Evolutionary conservation across 2,113 vertebrate genomes (phyloP), one percentile per base, ranked within the genome.

Genomic region (Triplophysa siluroides): DNA sequence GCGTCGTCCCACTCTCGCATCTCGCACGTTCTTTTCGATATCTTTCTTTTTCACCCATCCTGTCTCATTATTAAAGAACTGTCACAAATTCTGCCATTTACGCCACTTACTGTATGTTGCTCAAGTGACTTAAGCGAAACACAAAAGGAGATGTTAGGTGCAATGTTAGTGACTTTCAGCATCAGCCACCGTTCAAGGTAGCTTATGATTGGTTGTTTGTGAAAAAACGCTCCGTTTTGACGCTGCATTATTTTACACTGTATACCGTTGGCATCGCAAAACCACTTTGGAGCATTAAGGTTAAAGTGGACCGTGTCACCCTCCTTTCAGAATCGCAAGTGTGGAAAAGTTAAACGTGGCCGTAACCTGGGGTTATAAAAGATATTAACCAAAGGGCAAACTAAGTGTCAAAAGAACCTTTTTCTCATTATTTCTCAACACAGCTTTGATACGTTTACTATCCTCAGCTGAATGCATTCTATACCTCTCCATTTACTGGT

Each of bases 401-500:
- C 21, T 23, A 47, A 8, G 6, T 68, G 45, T 50, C 21, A 69
- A 50, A 26, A 69, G 10, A 52, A 9, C 54, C 54, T 21, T 58
- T 21, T 58, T 58, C 66, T 18, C 21, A 13, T 23, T 58, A n/a
- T 58, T 58, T 60, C 58, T 3, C n/a, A 60, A 41, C 16, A 70
- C 8, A 70, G 2, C 68, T 70, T 70, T 9, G 19, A 29, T 54
- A 26, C 66, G 58, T 84, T 80, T 71, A 67, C 23, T 68, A 61
- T 82, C 78, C 78, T 74, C 73, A 63, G 54, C 38, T 68, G 60
- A 86, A 85, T 84, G 24, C 78, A 84, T 78, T 65, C 33, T 64
- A 63, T 21, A 73, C 71, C 79, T 69, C 4, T 45, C 16, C 13
- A 70, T 89, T 90, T 87, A 88, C 86, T 87, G 56, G 68, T 86